phyloP scores from a whole-genome alignment of 1,140 invertebrate genomes.

The Drosophila pachea region DNA sequence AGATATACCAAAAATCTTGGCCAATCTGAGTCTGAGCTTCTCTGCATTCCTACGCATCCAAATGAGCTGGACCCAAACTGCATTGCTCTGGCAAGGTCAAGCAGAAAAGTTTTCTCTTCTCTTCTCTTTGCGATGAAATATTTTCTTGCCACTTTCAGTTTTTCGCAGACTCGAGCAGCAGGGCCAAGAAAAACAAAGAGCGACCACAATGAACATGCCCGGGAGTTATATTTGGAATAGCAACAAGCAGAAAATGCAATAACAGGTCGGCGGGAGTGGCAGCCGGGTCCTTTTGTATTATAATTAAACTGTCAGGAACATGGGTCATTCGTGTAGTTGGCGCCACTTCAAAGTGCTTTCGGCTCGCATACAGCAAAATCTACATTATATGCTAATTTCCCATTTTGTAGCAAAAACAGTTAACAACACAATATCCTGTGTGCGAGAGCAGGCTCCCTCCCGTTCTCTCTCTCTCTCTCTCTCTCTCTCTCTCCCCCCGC shows the following conservation, averaged over 20 bases:
- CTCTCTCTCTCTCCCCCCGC: constrained; percentile 35
- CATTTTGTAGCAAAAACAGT: constrained; percentile 6
- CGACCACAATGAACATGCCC: background rate
- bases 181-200: background rate
- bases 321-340: constrained; percentile 14
- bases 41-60: background rate
- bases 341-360: constrained; percentile 54
- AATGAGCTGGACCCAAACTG: background rate
- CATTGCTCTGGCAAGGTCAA: background rate
- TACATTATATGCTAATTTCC: constrained; percentile 63
- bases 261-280: too few species aligned
- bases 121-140: too few species aligned
- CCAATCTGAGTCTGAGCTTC: constrained; percentile 7
- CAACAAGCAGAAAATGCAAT: too few species aligned
- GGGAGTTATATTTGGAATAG: background rate
- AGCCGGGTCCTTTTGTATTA: background rate
- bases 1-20: background rate
- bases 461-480: too few species aligned
- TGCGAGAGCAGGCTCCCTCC: constrained; percentile 39
- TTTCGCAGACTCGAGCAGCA: too few species aligned
- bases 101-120: background rate
- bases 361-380: constrained; percentile 27
- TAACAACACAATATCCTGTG: constrained; percentile 64
- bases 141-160: too few species aligned
- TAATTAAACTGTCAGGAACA: constrained; percentile 67